These are phyloP conservation scores for Oscheius myriophilus DNA, from an alignment of 2,888 invertebrate species.

Conservation along the genomic window DNA sequence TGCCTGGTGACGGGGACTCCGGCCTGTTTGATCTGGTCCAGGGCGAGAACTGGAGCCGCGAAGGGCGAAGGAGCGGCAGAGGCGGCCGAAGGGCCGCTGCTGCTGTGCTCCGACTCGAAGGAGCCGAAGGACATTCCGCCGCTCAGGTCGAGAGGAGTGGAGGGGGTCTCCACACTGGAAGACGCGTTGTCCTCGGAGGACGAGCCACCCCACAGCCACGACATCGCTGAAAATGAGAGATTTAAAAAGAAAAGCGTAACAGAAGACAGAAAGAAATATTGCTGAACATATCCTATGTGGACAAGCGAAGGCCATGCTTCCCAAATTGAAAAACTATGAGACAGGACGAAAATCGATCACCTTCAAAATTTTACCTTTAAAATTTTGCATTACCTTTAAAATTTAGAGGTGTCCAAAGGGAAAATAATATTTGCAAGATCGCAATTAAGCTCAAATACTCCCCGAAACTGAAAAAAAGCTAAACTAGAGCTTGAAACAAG, in stretches of 20 bases:
- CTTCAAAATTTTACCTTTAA: too few relatives aligned
- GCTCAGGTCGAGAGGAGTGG: slow-evolving; percentile 44
- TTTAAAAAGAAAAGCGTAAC: neutral
- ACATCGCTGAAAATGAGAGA: slow-evolving; percentile 35
- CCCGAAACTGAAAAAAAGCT: too few relatives aligned
- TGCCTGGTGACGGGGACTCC: slow-evolving; percentile 65
- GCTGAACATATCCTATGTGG: too few relatives aligned
- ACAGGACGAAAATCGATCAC: too few relatives aligned
- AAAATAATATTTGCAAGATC: too few relatives aligned
- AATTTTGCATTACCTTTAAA: too few relatives aligned
- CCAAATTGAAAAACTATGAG: too few relatives aligned
- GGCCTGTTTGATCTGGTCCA: slow-evolving; percentile 65
- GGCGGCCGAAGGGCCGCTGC: neutral
- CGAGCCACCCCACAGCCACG: slow-evolving; percentile 51
- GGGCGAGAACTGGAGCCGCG: slow-evolving; percentile 58
- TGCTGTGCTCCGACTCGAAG: neutral
- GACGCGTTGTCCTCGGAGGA: slow-evolving; percentile 38
- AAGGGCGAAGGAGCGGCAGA: slow-evolving; percentile 29
- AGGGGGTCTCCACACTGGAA: slow-evolving; percentile 40
- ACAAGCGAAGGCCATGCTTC: too few relatives aligned
- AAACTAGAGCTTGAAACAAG: too few relatives aligned
- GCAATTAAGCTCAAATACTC: too few relatives aligned
- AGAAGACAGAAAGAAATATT: neutral
- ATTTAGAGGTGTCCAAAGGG: too few relatives aligned
- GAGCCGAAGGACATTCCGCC: slow-evolving; percentile 32